Evolutionary conservation across 2,888 invertebrate species (phyloP), one percentile per base, ranked within the genome.

Genomic region (Parelbella ahira): DNA sequence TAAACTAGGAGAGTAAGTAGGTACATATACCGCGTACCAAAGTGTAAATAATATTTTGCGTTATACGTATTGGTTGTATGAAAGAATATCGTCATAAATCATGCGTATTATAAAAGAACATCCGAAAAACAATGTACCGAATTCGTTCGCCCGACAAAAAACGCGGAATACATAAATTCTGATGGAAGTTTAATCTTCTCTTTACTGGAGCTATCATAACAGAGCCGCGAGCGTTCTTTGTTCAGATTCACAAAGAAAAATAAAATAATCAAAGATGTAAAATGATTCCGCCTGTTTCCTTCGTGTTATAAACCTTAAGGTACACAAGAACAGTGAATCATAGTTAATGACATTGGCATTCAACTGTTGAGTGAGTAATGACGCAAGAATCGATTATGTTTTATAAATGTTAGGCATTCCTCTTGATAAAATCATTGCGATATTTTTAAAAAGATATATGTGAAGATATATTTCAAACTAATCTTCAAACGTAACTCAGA

Each of bases 341-440:
- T n/a, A n/a, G n/a, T 30, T 23, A 29, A 38, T 28, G 32, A 41
- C 18, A 44, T 28, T 24, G 74, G 75, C 77, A 73, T 79, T 78
- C 71, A 80, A 80, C 75, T 63, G 68, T 45, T 59, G 54, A 56
- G 56, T 53, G 30, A 39, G 28, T 21, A 28, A 46, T 50, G 51
- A 59, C 54, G 56, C 48, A 52, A 49, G 44, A 7, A 28, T 43
- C 23, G 15, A 46, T 37, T 41, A 34, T 39, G 28, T 46, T 43
- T 47, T 53, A 49, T 50, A 49, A 53, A 53, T 54, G 52, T 25
- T 30, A 23, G 36, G 29, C 45, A 41, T 47, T 45, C 38, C 38
- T 29, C 44, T 24, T 39, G 7, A 45, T 43, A 44, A 44, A 29
- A 44, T 47, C 49, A 34, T 41, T 47, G 44, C 34, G 34, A 34